A percentile compares a stretch with the other conserved stretches of the same genome.
These are phyloP conservation scores for Lepidochitona cinerea DNA, from an alignment of 2,888 invertebrate species.

Conservation along the genomic window DNA sequence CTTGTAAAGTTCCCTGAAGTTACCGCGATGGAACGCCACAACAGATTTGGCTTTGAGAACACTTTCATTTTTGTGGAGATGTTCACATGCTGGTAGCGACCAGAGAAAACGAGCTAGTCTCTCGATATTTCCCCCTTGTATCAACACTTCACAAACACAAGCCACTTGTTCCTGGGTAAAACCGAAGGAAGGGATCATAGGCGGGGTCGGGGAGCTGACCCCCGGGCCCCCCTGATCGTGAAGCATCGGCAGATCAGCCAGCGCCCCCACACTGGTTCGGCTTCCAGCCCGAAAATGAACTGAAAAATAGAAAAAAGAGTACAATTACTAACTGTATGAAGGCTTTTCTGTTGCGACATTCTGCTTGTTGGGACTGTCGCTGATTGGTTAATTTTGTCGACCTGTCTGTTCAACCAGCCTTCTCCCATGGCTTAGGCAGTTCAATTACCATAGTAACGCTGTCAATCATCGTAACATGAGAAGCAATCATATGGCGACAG, in stretches of 20 bases:
- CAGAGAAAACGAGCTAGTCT: constrained; percentile 94
- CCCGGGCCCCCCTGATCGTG: constrained; percentile 57
- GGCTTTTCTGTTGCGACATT: constrained; percentile 28
- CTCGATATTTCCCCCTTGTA: constrained; percentile 97
- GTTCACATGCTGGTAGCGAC: constrained; percentile 97
- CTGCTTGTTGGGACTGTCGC: constrained; percentile 41
- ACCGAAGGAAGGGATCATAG: constrained; percentile 74
- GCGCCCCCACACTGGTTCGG: constrained; percentile 53
- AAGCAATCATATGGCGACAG: constrained; percentile 30
- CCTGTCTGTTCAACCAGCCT: constrained; percentile 55
- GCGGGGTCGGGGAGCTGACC: constrained; percentile 57
- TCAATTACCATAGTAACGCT: constrained; percentile 59
- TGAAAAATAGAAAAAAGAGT: constrained; percentile 5
- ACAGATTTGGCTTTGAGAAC: constrained; percentile 98
- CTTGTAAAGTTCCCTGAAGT: constrained; percentile 95
- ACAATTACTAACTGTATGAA: neutral
- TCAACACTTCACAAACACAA: constrained; percentile 97
- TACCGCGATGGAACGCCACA: constrained; percentile 88
- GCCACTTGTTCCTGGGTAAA: constrained; percentile 99
- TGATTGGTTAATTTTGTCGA: constrained; percentile 54
- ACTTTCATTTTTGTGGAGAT: constrained; percentile 96
- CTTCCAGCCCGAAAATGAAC: constrained; percentile 50
- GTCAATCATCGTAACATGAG: constrained; percentile 64
- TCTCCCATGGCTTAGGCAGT: constrained; percentile 41
- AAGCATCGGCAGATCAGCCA: constrained; percentile 56